Conservation (phyloP, 2,797 vertebrate genomes). For the Periophthalmus magnuspinnatus region DNA sequence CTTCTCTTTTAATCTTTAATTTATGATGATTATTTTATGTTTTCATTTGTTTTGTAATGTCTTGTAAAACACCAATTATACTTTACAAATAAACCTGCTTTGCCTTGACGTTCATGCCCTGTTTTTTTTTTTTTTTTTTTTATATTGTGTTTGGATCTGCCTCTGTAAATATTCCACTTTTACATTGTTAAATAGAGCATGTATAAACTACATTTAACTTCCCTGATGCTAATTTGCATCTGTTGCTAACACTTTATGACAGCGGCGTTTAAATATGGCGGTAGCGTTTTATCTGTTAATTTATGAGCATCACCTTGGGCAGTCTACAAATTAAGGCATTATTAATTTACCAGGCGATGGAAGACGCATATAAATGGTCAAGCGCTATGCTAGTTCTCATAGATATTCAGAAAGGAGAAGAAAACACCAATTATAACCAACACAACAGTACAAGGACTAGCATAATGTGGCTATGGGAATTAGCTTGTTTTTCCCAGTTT, state of each 20-base stretch:
- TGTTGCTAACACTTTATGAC: neutral
- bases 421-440: slow-evolving; percentile 48
- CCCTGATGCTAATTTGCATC: neutral
- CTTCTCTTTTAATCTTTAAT: neutral
- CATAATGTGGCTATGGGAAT: slow-evolving; percentile 44
- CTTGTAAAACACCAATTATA: too few species aligned
- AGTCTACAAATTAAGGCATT: slow-evolving; percentile 8
- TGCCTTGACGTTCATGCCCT: neutral
- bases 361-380: slow-evolving; percentile 30
- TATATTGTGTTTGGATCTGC: neutral
- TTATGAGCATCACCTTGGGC: neutral
- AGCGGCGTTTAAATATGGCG: neutral
- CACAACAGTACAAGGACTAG: slow-evolving; percentile 36
- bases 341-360: slow-evolving; percentile 28
- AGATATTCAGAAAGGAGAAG: slow-evolving; percentile 32
- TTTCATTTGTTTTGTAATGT: too few species aligned
- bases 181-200: neutral
- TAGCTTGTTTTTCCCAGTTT: slow-evolving; percentile 30
- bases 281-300: neutral
- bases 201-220: neutral
- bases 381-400: slow-evolving; percentile 35
- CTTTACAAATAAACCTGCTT: too few species aligned
- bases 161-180: neutral
- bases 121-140: neutral
- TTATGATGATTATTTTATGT: too few species aligned